A percentile compares a stretch with the other conserved stretches of the same genome.
Evolutionary conservation across 2,888 invertebrate species (phyloP).

Genomic region (Phania funesta): DNA sequence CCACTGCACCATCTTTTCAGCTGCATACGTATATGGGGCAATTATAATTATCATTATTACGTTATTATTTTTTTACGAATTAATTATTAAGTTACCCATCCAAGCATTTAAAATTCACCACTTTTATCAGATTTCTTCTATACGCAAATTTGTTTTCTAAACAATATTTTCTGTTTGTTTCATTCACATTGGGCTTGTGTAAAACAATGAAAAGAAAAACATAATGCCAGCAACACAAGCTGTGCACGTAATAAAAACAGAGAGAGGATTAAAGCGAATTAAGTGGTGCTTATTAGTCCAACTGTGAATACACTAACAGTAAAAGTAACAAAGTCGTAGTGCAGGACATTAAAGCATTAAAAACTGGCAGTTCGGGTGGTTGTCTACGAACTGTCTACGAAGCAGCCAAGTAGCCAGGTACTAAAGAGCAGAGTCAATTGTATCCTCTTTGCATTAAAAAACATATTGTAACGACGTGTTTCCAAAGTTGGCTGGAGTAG

Average conservation of each 20-base stretch:
- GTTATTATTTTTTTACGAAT: slow-evolving; percentile 15
- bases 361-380: background rate
- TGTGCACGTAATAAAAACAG: slow-evolving; percentile 48
- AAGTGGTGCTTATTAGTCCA: slow-evolving; percentile 63
- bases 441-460: no score
- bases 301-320: slow-evolving; percentile 33
- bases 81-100: slow-evolving; percentile 47
- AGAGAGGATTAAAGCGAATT: slow-evolving; percentile 63
- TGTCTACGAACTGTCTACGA: background rate
- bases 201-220: slow-evolving; percentile 24
- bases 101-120: background rate
- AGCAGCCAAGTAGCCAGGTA: no score
- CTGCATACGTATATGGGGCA: no score
- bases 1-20: no score
- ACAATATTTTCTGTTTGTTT: background rate
- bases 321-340: background rate
- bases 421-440: no score
- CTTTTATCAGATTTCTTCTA: slow-evolving; percentile 13
- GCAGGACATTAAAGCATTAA: background rate
- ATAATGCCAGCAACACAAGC: slow-evolving; percentile 41
- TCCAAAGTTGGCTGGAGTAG: no score
- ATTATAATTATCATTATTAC: slow-evolving; percentile 9
- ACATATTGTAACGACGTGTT: no score
- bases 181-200: background rate
- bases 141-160: slow-evolving; percentile 5